Percentiles rank a stretch among this genome's conserved stretches.
Evolutionary conservation across 2,113 vertebrate species (phyloP).

Genomic region (Serinus canaria): DNA sequence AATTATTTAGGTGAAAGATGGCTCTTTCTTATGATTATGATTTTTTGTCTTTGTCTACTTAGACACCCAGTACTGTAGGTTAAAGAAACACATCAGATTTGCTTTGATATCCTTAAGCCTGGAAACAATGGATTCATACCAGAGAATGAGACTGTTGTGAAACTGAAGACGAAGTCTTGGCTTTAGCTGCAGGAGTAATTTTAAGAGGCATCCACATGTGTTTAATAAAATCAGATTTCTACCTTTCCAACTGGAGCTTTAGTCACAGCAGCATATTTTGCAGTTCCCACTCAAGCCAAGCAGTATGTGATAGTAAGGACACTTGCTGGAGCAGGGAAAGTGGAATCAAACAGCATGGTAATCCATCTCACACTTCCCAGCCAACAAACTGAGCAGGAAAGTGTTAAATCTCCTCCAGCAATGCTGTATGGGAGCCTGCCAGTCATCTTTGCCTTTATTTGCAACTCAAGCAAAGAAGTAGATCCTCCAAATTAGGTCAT

Average conservation of each 20-base stretch:
- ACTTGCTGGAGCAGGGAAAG: background rate
- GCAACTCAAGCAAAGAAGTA: background rate
- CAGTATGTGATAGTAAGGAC: background rate
- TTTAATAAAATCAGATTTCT: conserved; percentile 14
- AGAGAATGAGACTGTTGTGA: background rate
- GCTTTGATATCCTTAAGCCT: background rate
- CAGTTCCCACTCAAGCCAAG: background rate
- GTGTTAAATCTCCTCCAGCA: conserved; percentile 18
- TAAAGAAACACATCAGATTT: background rate
- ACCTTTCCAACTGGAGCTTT: background rate
- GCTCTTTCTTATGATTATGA: background rate
- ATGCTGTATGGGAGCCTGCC: background rate
- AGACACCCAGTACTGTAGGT: background rate
- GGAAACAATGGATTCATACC: background rate
- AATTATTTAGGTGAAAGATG: background rate
- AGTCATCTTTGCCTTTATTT: background rate
- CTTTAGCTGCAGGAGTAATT: background rate
- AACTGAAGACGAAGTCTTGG: background rate
- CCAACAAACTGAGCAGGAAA: background rate
- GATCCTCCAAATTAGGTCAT: conserved; percentile 7
- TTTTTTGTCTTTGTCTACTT: background rate
- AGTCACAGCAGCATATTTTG: background rate
- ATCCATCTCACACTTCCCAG: background rate
- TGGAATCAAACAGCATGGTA: background rate
- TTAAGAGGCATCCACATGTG: background rate